These are phyloP conservation scores for Clarias gariepinus DNA, from an alignment of 2,113 vertebrate genomes.

Conservation along the genomic window DNA sequence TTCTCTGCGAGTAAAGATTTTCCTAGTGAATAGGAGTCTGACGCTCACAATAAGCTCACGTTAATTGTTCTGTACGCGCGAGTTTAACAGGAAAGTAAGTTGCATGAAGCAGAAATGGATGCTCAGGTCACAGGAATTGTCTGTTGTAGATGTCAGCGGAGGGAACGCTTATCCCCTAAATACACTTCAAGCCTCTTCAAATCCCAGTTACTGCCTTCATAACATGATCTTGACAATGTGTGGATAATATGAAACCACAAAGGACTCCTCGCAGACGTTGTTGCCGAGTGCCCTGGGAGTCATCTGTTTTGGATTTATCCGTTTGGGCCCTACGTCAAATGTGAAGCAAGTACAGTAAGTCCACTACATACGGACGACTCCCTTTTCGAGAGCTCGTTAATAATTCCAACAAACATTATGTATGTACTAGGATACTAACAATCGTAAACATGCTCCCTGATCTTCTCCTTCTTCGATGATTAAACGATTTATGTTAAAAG, in stretches of 20 bases:
- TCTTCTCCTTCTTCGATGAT: too few species aligned
- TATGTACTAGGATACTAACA: too few species aligned
- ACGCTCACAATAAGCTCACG: neutral
- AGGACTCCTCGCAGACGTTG: neutral
- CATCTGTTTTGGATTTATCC: neutral
- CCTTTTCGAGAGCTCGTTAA: too few species aligned
- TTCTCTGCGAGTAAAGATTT: neutral
- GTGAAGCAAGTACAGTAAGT: neutral
- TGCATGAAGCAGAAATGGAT: neutral
- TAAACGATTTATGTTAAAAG: too few species aligned
- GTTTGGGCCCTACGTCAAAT: neutral
- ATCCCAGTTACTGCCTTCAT: neutral
- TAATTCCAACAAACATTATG: too few species aligned
- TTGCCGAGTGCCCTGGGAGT: neutral
- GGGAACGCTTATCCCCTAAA: neutral
- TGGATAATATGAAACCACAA: neutral
- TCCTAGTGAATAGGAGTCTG: neutral
- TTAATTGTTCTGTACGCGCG: neutral
- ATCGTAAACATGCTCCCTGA: too few species aligned
- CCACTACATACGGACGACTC: too few species aligned
- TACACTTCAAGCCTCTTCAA: neutral
- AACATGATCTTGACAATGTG: neutral
- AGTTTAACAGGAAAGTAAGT: neutral
- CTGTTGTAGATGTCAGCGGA: neutral
- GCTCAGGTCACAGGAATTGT: neutral